Evolutionary conservation across 2,113 vertebrate species (phyloP).

Genomic region (Myiozetetes cayanensis): DNA sequence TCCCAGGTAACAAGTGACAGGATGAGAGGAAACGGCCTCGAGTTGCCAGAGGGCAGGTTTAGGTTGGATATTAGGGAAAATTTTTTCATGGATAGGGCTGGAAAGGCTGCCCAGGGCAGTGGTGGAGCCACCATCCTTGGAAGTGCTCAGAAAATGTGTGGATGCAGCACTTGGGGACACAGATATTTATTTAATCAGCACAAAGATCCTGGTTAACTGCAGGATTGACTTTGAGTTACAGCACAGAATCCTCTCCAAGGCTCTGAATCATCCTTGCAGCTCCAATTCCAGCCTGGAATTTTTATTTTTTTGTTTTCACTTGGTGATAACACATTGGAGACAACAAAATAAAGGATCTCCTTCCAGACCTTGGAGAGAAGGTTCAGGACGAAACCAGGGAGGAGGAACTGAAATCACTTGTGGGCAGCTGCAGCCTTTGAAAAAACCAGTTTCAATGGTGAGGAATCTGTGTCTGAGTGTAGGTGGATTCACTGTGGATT

Average conservation of each 20-base stretch:
- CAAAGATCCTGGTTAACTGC: background rate
- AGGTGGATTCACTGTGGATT: background rate
- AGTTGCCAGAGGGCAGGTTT: background rate
- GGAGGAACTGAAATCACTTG: background rate
- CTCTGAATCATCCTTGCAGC: constrained; percentile 44
- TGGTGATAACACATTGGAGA: background rate
- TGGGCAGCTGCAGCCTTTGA: background rate
- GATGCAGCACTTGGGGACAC: background rate
- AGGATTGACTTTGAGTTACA: background rate
- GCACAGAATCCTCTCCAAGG: background rate
- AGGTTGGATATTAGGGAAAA: background rate
- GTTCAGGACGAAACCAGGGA: background rate
- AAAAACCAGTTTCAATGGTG: background rate
- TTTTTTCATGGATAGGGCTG: background rate
- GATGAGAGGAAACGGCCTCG: background rate
- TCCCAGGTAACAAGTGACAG: background rate
- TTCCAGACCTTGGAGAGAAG: background rate
- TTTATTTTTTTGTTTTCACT: background rate
- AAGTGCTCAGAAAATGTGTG: background rate
- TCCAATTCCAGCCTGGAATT: background rate
- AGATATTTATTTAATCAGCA: background rate
- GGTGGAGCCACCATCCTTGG: background rate
- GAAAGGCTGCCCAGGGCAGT: background rate
- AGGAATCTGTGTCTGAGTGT: background rate
- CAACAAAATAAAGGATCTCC: constrained; percentile 7